phyloP scores from a whole-genome alignment of 2,888 invertebrate species.

The Machimus rusticus region DNA sequence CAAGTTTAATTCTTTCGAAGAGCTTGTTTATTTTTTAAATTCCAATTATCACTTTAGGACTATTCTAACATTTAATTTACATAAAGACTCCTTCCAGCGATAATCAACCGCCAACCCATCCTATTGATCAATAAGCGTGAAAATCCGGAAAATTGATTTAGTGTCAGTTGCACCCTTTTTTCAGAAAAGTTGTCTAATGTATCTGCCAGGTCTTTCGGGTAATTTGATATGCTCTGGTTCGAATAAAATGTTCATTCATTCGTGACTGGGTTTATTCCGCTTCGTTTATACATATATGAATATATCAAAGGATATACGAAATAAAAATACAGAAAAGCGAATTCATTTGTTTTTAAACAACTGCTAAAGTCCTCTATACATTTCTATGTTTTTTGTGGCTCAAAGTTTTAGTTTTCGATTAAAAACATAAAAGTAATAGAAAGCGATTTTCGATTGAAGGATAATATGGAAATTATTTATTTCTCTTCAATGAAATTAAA shows the following conservation, averaged over 20 bases:
- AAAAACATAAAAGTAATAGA: too few relatives aligned
- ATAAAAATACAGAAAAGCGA: not conserved
- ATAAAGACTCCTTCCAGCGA: not conserved
- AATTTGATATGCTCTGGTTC: not conserved
- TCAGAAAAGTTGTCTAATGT: not conserved
- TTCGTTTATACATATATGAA: too few relatives aligned
- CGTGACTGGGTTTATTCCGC: not conserved
- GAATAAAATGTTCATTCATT: not conserved
- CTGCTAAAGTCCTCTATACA: too few relatives aligned
- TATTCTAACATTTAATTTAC: not conserved
- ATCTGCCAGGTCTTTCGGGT: not conserved
- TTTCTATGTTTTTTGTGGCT: too few relatives aligned
- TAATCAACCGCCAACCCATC: not conserved
- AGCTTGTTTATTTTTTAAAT: not conserved
- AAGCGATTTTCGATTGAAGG: too few relatives aligned
- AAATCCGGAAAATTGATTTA: not conserved
- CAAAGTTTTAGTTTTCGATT: too few relatives aligned
- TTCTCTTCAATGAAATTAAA: too few relatives aligned
- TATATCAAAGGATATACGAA: not conserved
- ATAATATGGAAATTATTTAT: too few relatives aligned
- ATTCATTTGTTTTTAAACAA: too few relatives aligned
- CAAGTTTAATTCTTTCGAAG: not conserved
- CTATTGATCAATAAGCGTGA: not conserved
- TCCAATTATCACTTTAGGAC: not conserved
- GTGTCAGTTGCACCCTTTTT: not conserved